A percentile compares a stretch with the other conserved stretches of the same genome.
These are phyloP conservation scores for Malurus cyaneus DNA, from an alignment of 2,113 vertebrate species.

Conservation along the genomic window DNA sequence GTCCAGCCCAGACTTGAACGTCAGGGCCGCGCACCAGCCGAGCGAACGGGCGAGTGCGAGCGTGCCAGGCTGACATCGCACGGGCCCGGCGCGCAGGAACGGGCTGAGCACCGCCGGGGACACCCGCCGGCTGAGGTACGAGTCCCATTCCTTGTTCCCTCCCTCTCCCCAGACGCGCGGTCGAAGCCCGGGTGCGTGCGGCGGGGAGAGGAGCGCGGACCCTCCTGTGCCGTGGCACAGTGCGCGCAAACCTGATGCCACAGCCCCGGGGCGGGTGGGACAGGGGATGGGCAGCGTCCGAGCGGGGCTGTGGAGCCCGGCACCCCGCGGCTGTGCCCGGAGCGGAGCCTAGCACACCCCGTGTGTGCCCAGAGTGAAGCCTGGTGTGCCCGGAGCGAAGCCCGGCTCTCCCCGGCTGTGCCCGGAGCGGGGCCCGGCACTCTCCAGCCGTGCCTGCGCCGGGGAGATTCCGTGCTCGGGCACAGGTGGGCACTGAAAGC, in stretches of 20 bases:
- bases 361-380: too few relatives aligned
- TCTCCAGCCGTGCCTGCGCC: rapidly evolving
- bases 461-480: rapidly evolving
- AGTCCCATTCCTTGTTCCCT: not conserved
- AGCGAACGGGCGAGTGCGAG: not conserved
- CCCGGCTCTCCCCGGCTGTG: rapidly evolving
- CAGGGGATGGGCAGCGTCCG: not conserved
- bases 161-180: rapidly evolving
- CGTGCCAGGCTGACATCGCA: rapidly evolving
- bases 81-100: rapidly evolving
- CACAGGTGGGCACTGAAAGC: rapidly evolving
- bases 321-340: not conserved
- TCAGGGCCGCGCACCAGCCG: not conserved
- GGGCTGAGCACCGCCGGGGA: not conserved
- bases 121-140: not conserved
- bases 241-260: rapidly evolving
- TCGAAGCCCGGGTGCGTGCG: rapidly evolving
- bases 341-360: too few relatives aligned
- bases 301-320: not conserved
- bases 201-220: rapidly evolving
- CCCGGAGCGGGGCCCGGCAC: not conserved
- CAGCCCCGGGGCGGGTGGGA: rapidly evolving
- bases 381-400: not conserved
- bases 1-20: slow-evolving; percentile 65
- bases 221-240: rapidly evolving